Percentiles rank a stretch among this genome's conserved stretches.
Evolutionary conservation across 1,140 invertebrate species (phyloP).

Genomic region (Bombus superbus): DNA sequence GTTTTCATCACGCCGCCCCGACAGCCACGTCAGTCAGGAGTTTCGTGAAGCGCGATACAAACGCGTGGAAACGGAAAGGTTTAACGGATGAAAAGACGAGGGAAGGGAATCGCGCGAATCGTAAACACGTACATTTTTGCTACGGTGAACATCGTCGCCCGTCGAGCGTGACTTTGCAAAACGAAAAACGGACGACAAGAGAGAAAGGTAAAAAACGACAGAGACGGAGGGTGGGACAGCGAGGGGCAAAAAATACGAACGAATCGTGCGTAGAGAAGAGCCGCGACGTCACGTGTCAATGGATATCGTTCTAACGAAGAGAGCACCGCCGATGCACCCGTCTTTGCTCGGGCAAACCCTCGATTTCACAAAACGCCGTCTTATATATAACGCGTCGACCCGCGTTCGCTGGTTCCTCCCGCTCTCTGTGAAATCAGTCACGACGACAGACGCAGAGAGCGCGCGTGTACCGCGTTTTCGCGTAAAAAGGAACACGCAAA

Average conservation of each 20-base stretch:
- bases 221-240: no score
- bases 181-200: background rate
- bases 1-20: conserved; percentile 61
- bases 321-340: background rate
- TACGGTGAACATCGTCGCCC: background rate
- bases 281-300: conserved; percentile 1
- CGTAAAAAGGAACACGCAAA: conserved; percentile 8
- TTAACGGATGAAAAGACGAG: conserved; percentile 28
- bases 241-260: background rate
- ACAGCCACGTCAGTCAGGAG: conserved; percentile 61
- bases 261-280: background rate
- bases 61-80: conserved; percentile 45
- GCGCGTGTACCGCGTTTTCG: background rate
- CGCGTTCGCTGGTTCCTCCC: background rate
- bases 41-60: conserved; percentile 59
- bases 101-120: conserved; percentile 13
- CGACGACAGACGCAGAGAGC: background rate
- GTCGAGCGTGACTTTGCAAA: conserved; percentile 4
- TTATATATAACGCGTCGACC: conserved; percentile 15
- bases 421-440: background rate
- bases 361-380: conserved; percentile 3
- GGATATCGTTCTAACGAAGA: conserved; percentile 4
- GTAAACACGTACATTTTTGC: conserved; percentile 2
- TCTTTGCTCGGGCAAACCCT: background rate
- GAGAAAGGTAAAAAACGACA: background rate